Base-by-base conservation (phyloP, 2,113 vertebrate genomes). In the Hemibagrus wyckioides region DNA sequence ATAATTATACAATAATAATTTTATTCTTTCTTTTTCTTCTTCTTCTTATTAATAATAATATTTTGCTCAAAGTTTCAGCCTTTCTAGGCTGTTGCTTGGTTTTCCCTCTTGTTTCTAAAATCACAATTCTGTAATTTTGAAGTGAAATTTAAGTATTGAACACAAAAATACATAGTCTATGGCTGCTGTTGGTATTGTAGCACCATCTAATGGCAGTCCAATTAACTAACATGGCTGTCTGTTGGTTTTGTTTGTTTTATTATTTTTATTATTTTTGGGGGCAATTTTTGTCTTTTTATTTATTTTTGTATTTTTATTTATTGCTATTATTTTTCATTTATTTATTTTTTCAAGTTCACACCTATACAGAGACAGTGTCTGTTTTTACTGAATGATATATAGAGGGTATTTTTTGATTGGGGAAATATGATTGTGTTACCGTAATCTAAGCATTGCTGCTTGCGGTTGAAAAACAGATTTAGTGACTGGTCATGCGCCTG, bases 151-250 rank as follows among this genome's bases (percentile, higher is more conserved):
- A 75, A 75, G 48, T 75, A 28, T 44, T 75, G 3, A 25, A 41
- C n/a, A 69, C 2, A 2, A 69, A 69, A 36, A 6, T 67, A 21
- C 1, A 48, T 4, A 33, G n/a, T 52, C 48, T 52, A 0, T 52
- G 73, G 73, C 28, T 79, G 48, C 28, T 79, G 77, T 56, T 80
- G n/a, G 77, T 33, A 54, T 80, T 56, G 77, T 56, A 80, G 77
- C 52, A 23, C 77, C 77, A 80, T 56, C 30, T 80, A 80, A 80
- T 80, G 77, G 77, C 77, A 56, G 77, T 80, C 19, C 17, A 36
- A 33, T 36, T 56, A 80, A 80, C 14, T 19, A 77, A 30, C 28
- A 77, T 77, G 14, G 28, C 44, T 77, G 41, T 14, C 23, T 39
- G 17, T 73, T 11, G 36, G 6, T 28, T n/a, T 28, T 28, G 21